Conservation (phyloP, 2,888 invertebrate genomes). For the Lasioglossum vierecki region DNA sequence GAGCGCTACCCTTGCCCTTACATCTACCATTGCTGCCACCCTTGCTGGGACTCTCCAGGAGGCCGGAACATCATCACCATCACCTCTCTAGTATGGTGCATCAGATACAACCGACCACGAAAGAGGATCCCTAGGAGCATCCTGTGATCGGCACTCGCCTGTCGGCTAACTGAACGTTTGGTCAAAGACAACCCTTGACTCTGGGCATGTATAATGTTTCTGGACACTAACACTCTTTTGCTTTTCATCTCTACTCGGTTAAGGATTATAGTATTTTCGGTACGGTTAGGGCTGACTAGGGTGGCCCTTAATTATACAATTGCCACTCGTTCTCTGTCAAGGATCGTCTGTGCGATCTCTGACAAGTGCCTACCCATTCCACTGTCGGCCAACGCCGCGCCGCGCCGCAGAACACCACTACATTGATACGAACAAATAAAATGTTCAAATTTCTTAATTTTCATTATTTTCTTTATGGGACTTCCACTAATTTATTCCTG, state of each 20-base stretch:
- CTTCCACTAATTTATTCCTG: too few species aligned
- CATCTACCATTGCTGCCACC: conserved; percentile 85
- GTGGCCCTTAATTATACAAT: too few species aligned
- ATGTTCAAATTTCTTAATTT: too few species aligned
- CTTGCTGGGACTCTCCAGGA: conserved; percentile 84
- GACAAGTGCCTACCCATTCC: too few species aligned
- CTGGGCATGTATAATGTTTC: conserved; percentile 44
- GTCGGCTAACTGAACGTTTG: conserved; percentile 22
- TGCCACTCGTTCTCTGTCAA: too few species aligned
- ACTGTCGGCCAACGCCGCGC: too few species aligned
- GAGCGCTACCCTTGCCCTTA: conserved; percentile 81
- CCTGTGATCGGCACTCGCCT: conserved; percentile 9
- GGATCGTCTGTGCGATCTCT: too few species aligned
- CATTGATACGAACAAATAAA: too few species aligned
- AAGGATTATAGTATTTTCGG: conserved; percentile 15
- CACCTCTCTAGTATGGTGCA: conserved; percentile 81
- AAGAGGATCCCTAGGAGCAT: conserved; percentile 79
- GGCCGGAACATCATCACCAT: conserved; percentile 84
- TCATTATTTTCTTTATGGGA: too few species aligned
- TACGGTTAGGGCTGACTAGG: neutral
- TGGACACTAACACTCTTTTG: conserved; percentile 18
- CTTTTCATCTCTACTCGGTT: neutral
- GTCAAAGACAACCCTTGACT: conserved; percentile 32
- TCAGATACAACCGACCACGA: conserved; percentile 80
- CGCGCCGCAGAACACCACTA: too few species aligned